Evolutionary conservation across 2,113 vertebrate species (phyloP), one percentile per base, ranked within the genome.

Genomic region (Notothenia rossii): DNA sequence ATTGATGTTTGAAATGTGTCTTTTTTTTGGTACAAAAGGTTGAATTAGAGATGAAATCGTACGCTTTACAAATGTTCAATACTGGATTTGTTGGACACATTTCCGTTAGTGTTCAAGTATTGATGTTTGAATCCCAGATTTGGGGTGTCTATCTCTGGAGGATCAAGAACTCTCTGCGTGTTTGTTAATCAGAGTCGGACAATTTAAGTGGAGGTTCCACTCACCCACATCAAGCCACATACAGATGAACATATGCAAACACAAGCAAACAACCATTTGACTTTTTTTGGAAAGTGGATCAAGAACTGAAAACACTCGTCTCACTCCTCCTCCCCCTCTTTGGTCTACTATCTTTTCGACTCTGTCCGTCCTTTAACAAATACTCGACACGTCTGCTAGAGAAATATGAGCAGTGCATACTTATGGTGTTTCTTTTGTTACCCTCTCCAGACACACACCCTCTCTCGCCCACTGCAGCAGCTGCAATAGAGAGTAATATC

Each of bases 291-390:
- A 17, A 15, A 76, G 72, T 73, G 70, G n/a, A 49, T 22, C 40
- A 20, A 53, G 50, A 49, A 22, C 51, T 73, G 10, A 33, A 36
- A 77, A 64, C 20, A 22, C 12, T 29, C 11, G 13, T 48, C 10
- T 50, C 11, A 50, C 56, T 64, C 49, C 7, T 3, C 70, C 55
- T 36, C 36, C 55, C 40, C 10, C 40, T 72, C 55, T 69, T 43
- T 17, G 51, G 58, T 61, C 1, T 17, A 75, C 72, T 75, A 46
- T 75, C 43, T 65, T 51, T 70, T 36, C 12, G 0, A 75, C 77
- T 85, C 75, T 76, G 70, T 82, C 69, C 45, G 14, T 77, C 59
- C 54, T 80, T 74, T 79, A 86, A 86, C 80, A 88, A 89, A 88
- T 67, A 78, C 61, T 81, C 25, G 40, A 56, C 25, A 49, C 49